These are phyloP conservation scores for Malurus splendens DNA, from an alignment of 2,797 vertebrate genomes.

Conservation along the genomic window DNA sequence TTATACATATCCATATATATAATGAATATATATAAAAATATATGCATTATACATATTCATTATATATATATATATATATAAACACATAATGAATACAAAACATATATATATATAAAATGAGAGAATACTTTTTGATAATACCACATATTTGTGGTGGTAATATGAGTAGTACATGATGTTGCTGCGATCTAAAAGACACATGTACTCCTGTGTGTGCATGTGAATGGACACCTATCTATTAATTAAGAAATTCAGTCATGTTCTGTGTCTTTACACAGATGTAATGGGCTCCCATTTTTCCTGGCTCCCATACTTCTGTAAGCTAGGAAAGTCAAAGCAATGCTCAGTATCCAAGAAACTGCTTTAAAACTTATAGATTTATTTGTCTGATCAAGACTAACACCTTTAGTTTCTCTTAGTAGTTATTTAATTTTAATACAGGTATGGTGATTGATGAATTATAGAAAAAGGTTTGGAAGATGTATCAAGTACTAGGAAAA, in stretches of 20 bases:
- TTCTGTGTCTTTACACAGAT: background rate
- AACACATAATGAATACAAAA: background rate
- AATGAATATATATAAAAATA: too few species aligned
- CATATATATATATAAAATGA: rapidly evolving
- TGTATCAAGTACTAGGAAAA: background rate
- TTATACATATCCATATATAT: too few species aligned
- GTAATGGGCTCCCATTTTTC: background rate
- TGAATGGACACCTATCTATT: background rate
- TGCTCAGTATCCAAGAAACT: background rate
- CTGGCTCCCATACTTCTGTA: background rate
- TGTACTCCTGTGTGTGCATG: too few species aligned
- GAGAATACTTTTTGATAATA: background rate
- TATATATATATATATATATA: too few species aligned
- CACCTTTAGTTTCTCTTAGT: background rate
- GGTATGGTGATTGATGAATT: background rate
- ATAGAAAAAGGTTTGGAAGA: background rate
- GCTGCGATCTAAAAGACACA: rapidly evolving
- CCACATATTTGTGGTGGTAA: rapidly evolving
- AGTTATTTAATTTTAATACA: background rate
- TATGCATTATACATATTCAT: too few species aligned
- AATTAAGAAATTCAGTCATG: background rate
- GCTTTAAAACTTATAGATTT: background rate
- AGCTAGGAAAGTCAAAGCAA: background rate
- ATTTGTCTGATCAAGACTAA: background rate
- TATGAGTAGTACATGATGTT: too few species aligned